Conservation (phyloP, 2,113 vertebrate genomes). For the Rattus norvegicus region DNA sequence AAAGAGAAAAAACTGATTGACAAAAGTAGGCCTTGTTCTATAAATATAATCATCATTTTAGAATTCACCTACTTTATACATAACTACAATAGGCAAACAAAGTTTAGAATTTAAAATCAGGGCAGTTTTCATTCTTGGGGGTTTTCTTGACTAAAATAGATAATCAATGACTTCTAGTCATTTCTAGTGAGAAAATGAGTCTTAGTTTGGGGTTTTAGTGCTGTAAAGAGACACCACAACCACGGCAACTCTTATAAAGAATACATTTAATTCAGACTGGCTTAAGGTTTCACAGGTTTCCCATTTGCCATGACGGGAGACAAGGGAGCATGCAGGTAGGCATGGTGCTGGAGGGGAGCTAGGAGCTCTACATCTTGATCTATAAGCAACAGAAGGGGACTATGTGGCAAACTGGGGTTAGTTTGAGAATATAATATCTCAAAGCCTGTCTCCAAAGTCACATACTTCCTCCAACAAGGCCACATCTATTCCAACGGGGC, state of each 20-base stretch:
- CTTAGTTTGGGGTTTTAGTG: not conserved
- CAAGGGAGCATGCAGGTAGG: not conserved
- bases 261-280: not conserved
- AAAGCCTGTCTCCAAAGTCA: not conserved
- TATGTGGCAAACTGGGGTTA: not conserved
- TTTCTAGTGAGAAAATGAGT: not conserved
- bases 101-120: conserved; percentile 1
- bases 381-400: not conserved
- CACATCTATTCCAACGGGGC: too few species aligned
- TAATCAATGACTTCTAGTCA: not conserved
- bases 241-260: not conserved
- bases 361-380: too few species aligned
- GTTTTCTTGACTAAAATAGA: not conserved
- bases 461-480: not conserved
- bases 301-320: not conserved
- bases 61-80: not conserved
- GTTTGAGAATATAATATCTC: not conserved
- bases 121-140: not conserved
- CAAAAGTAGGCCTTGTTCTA: not conserved
- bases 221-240: not conserved
- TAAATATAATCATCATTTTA: not conserved
- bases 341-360: too few species aligned
- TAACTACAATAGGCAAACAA: not conserved
- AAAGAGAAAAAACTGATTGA: not conserved
- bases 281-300: not conserved